Evolutionary conservation across 2,888 invertebrate genomes (phyloP), one percentile per base, ranked within the genome.

Genomic region (Graphium colonna): DNA sequence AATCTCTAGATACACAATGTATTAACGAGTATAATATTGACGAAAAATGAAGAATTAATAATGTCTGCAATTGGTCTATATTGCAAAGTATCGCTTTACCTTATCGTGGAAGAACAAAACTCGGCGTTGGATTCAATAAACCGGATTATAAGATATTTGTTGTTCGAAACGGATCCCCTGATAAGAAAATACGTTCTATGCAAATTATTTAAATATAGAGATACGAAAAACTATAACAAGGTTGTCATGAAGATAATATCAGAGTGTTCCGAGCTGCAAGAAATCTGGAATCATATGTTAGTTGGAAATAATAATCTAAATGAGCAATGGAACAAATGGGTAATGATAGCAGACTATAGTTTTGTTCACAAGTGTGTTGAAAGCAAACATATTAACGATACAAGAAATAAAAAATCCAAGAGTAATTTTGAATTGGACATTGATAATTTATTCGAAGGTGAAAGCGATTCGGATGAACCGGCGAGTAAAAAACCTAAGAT

Each of bases 351-450:
- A n/a, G 57, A 67, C 41, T 55, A 44, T 42, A 56, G 56, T 18
- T 79, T 65, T 57, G 33, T 31, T 40, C 82, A 82, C 51, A 80
- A 75, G 67, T 82, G 82, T 60, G 16, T 70, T 1, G 61, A 65
- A 47, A 59, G 54, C 45, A 54, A 53, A 48, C 5, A 51, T 59
- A 17, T 51, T 55, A 10, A 28, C 44, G 16, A 58, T 21, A 50
- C 43, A 43, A 45, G 15, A 21, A 43, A 52, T n/a, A 64, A 57
- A 51, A 17, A 15, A 41, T 8, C 56, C 54, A 53, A 69, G 60
- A 69, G 59, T 46, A 79, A 82, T 62, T 84, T 85, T 51, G 84
- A 86, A 58, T 67, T 85, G 10, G 79, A 84, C 57, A 68, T 82
- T 9, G 79, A 85, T 38, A 65, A 71, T 12, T 57, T 82, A 38